Evolutionary conservation across 1,140 invertebrate species (phyloP).

Genomic region (Andrena cerasifolii): DNA sequence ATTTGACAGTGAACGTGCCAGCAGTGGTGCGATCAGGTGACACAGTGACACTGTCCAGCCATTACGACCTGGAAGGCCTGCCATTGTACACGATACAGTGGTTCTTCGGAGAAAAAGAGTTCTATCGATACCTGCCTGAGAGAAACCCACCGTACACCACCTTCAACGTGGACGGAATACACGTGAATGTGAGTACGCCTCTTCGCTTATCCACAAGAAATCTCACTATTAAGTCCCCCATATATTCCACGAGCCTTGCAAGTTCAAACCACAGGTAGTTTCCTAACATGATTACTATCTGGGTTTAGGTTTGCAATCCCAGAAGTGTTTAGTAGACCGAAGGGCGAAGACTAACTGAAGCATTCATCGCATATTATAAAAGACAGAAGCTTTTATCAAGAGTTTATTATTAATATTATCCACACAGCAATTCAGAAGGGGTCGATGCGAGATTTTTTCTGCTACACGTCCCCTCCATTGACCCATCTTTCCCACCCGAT

Average conservation of each 20-base stretch:
- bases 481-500: too few relatives aligned
- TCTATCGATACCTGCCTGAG: constrained; percentile 89
- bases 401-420: too few relatives aligned
- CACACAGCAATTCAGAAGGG: too few relatives aligned
- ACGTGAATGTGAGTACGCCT: constrained; percentile 88
- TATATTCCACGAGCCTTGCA: not conserved
- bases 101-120: constrained; percentile 91
- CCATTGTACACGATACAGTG: constrained; percentile 92
- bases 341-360: too few relatives aligned
- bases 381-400: too few relatives aligned
- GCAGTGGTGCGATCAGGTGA: constrained; percentile 88
- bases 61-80: constrained; percentile 90
- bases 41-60: constrained; percentile 88
- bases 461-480: too few relatives aligned
- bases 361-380: too few relatives aligned
- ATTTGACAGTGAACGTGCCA: constrained; percentile 89
- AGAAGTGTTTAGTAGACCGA: too few relatives aligned
- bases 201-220: not conserved
- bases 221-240: not conserved
- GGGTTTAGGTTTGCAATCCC: too few relatives aligned
- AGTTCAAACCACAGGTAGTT: not conserved
- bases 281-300: too few relatives aligned
- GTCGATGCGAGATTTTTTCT: too few relatives aligned
- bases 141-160: constrained; percentile 86
- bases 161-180: constrained; percentile 86